These are phyloP conservation scores for Cisticola juncidis DNA, from an alignment of 2,113 vertebrate genomes.

Conservation along the genomic window DNA sequence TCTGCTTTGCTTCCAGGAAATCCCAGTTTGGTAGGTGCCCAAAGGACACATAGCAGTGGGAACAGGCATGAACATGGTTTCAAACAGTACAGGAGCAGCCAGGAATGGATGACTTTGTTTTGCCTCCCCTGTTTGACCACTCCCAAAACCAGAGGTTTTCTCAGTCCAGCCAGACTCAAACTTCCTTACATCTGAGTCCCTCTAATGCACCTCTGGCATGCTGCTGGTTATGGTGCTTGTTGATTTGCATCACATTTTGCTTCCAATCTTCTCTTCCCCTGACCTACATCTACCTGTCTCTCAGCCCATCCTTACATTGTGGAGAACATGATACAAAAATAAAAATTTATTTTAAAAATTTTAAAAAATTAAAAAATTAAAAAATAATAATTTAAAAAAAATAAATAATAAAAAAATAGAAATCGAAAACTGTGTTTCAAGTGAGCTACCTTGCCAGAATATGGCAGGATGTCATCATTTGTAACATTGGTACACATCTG, in stretches of 20 bases:
- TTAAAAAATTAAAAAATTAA: not conserved
- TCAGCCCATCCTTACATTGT: not conserved
- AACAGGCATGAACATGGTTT: not conserved
- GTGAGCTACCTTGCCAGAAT: not conserved
- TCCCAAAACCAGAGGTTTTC: not conserved
- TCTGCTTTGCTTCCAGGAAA: not conserved
- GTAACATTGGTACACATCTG: accelerated
- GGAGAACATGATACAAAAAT: not conserved
- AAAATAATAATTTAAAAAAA: not conserved
- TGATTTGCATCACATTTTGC: not conserved
- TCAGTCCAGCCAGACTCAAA: not conserved
- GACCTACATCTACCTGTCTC: not conserved
- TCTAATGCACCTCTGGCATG: not conserved
- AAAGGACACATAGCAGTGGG: not conserved
- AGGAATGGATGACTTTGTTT: not conserved
- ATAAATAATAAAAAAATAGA: not conserved
- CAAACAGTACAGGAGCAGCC: not conserved
- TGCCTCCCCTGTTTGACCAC: not conserved
- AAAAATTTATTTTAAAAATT: too few relatives aligned
- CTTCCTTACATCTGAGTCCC: not conserved
- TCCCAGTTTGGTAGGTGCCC: not conserved
- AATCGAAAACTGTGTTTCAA: not conserved
- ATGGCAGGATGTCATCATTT: not conserved
- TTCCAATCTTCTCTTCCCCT: not conserved
- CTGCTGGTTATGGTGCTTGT: not conserved